phyloP scores from a whole-genome alignment of 2,797 vertebrate genomes.

The Mus minutoides region DNA sequence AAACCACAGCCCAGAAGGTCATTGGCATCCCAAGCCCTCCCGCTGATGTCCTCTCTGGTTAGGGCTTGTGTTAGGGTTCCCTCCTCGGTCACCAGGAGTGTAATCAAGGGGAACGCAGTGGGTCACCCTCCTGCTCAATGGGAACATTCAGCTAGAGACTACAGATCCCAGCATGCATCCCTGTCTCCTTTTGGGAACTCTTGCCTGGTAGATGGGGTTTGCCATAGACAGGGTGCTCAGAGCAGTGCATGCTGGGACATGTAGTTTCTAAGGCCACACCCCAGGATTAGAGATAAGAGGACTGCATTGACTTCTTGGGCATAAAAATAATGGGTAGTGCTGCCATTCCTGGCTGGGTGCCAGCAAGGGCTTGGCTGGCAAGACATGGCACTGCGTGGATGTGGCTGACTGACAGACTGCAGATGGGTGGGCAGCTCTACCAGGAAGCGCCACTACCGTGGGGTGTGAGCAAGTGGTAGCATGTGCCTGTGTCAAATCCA shows the following conservation, averaged over 20 bases:
- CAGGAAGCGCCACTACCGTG: constrained; percentile 2
- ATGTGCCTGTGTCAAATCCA: neutral
- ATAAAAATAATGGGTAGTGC: constrained; percentile 61
- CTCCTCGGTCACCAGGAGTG: neutral
- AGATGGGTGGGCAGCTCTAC: constrained; percentile 55
- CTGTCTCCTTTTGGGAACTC: constrained; percentile 62
- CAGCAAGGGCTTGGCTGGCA: constrained; percentile 57
- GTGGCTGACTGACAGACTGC: constrained; percentile 56
- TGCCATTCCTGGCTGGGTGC: constrained; percentile 74
- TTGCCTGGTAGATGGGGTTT: constrained; percentile 57
- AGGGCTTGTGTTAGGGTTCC: neutral
- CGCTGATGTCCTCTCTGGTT: neutral
- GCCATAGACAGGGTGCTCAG: constrained; percentile 51
- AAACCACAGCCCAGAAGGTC: constrained; percentile 84
- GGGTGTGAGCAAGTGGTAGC: neutral
- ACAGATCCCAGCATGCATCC: constrained; percentile 76
- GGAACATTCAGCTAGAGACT: constrained; percentile 53
- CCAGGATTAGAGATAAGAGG: constrained; percentile 68
- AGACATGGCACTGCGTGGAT: constrained; percentile 10
- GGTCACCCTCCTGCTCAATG: constrained; percentile 3
- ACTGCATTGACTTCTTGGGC: constrained; percentile 71
- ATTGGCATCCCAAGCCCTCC: constrained; percentile 57
- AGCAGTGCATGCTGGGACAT: constrained; percentile 75
- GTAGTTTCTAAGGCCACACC: constrained; percentile 74
- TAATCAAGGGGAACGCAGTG: neutral